These are phyloP conservation scores for Trissonchulus latispiculum DNA, from an alignment of 2,888 invertebrate species.

Conservation along the genomic window DNA sequence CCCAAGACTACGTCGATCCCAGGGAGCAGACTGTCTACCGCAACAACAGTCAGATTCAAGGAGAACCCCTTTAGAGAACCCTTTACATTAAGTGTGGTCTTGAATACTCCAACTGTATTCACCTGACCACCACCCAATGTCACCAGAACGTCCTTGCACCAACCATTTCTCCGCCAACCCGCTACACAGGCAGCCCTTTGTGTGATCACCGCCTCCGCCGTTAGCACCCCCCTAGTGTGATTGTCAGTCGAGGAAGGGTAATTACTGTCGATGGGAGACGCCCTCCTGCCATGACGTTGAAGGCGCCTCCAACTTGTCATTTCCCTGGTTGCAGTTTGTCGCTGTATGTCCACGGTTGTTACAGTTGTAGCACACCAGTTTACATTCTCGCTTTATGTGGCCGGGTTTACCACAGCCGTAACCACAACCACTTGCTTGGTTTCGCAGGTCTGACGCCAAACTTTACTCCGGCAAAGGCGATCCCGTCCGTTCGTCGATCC, in stretches of 20 bases:
- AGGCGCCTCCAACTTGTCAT: neutral
- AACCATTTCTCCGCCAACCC: neutral
- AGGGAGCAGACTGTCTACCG: neutral
- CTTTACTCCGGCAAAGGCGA: neutral
- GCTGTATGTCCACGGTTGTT: neutral
- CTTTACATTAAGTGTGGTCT: no score
- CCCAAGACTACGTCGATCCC: neutral
- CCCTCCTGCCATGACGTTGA: neutral
- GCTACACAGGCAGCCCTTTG: neutral
- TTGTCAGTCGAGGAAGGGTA: neutral
- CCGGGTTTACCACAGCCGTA: neutral
- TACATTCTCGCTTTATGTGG: neutral
- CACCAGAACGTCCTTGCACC: neutral
- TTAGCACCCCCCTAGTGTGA: neutral
- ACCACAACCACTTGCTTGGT: neutral
- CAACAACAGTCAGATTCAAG: neutral
- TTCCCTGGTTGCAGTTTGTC: constrained; percentile 2
- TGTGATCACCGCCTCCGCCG: neutral
- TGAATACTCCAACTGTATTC: neutral
- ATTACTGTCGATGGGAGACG: neutral
- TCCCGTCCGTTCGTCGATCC: neutral
- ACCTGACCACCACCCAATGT: neutral
- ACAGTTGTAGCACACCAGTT: neutral
- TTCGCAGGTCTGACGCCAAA: neutral
- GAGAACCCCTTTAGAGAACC: no score